Percentiles rank a stretch among this genome's conserved stretches.
These are phyloP conservation scores for Dasysyrphus albostriatus DNA, from an alignment of 2,888 invertebrate species.

Conservation along the genomic window DNA sequence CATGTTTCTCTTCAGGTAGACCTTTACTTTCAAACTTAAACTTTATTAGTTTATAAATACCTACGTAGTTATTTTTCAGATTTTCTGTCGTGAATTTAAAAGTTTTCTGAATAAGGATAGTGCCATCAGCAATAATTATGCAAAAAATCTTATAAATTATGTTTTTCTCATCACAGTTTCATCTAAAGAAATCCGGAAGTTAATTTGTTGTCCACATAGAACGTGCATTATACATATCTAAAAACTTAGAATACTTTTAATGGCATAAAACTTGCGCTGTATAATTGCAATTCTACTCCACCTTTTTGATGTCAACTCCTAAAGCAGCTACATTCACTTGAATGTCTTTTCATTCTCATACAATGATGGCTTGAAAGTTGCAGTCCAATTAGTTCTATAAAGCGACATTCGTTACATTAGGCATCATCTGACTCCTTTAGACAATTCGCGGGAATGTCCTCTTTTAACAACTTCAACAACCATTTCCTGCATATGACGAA, in stretches of 20 bases:
- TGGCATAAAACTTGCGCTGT: background rate
- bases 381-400: constrained; percentile 38
- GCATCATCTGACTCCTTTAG: constrained; percentile 15
- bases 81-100: too few relatives aligned
- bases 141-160: too few relatives aligned
- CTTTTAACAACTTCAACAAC: constrained; percentile 18
- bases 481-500: constrained; percentile 38
- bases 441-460: constrained; percentile 29
- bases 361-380: constrained; percentile 16
- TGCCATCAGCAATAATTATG: too few relatives aligned
- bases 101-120: too few relatives aligned
- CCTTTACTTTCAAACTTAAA: too few relatives aligned
- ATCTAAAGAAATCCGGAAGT: background rate
- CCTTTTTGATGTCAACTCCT: constrained; percentile 32
- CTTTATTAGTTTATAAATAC: too few relatives aligned
- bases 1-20: too few relatives aligned
- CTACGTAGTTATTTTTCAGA: too few relatives aligned
- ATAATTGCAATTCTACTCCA: constrained; percentile 33
- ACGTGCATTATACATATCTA: too few relatives aligned
- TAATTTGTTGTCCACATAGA: background rate
- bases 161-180: too few relatives aligned
- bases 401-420: constrained; percentile 57
- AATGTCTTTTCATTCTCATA: background rate
- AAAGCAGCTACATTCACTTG: constrained; percentile 1
- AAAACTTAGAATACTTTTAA: background rate